phyloP scores from a whole-genome alignment of 2,113 vertebrate genomes.

The Abramis brama region DNA sequence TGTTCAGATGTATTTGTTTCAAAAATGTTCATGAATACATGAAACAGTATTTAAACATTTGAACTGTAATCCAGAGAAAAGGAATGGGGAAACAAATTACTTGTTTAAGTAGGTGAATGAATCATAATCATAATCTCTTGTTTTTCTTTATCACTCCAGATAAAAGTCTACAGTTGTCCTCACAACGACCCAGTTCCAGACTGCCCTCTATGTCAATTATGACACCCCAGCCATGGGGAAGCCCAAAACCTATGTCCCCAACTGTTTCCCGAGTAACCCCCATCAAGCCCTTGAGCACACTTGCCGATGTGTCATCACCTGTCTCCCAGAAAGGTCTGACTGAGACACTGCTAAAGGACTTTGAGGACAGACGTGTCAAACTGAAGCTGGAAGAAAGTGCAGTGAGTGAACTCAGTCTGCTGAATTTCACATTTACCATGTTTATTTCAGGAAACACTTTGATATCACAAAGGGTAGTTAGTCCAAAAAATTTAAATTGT shows the following conservation, averaged over 20 bases:
- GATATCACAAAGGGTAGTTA: not conserved
- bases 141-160: constrained; percentile 50
- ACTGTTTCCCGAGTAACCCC: not conserved
- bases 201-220: constrained; percentile 59
- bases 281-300: not conserved
- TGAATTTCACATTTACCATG: not conserved
- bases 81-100: not conserved
- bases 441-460: not conserved
- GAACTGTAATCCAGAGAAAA: not conserved
- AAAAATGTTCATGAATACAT: not conserved
- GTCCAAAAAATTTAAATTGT: not conserved
- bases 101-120: not conserved
- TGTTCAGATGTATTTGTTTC: not conserved
- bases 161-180: constrained; percentile 28
- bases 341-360: constrained; percentile 69
- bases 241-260: constrained; percentile 29
- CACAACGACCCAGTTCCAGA: constrained; percentile 30
- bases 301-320: not conserved
- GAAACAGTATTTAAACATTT: not conserved
- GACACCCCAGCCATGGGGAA: constrained; percentile 68
- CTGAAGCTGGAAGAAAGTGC: constrained; percentile 69
- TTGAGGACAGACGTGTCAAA: constrained; percentile 64
- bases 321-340: constrained; percentile 63
- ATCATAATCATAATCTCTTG: not conserved
- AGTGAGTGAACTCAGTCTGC: constrained; percentile 60